phyloP scores from a whole-genome alignment of 2,113 vertebrate genomes.

The Phalacrocorax pelagicus region DNA sequence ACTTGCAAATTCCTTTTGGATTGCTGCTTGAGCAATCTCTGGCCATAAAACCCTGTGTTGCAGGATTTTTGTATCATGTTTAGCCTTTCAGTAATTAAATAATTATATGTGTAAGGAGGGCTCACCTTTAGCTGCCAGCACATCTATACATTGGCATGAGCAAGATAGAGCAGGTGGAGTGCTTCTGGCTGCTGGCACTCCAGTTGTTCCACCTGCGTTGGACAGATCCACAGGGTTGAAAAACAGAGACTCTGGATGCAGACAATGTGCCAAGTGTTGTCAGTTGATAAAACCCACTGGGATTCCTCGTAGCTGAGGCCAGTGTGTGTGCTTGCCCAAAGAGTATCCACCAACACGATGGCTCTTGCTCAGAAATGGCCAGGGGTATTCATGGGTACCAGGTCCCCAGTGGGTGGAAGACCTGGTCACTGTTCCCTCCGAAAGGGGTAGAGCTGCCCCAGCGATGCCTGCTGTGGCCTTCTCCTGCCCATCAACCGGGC shows the following conservation, averaged over 20 bases:
- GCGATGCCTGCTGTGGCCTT: background rate
- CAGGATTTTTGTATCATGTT: background rate
- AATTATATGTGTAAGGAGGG: background rate
- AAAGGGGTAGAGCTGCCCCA: background rate
- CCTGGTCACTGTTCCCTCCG: background rate
- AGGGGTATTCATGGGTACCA: fast-evolving
- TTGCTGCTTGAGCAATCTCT: background rate
- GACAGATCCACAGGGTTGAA: background rate
- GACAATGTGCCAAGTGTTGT: background rate
- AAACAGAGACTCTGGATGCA: background rate
- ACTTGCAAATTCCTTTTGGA: background rate
- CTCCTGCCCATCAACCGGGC: background rate
- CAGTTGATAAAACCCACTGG: fast-evolving
- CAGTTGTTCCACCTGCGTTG: fast-evolving
- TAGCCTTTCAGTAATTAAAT: background rate
- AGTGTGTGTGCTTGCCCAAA: background rate
- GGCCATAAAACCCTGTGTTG: background rate
- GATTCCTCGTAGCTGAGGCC: background rate
- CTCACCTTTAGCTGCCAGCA: background rate
- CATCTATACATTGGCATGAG: background rate
- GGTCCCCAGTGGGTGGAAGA: background rate
- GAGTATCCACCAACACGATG: fast-evolving
- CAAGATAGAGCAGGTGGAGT: background rate
- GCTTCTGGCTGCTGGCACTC: background rate
- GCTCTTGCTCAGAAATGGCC: background rate